Evolutionary conservation across 2,113 vertebrate species (phyloP).

Genomic region (Leptobrachium ailaonicum): DNA sequence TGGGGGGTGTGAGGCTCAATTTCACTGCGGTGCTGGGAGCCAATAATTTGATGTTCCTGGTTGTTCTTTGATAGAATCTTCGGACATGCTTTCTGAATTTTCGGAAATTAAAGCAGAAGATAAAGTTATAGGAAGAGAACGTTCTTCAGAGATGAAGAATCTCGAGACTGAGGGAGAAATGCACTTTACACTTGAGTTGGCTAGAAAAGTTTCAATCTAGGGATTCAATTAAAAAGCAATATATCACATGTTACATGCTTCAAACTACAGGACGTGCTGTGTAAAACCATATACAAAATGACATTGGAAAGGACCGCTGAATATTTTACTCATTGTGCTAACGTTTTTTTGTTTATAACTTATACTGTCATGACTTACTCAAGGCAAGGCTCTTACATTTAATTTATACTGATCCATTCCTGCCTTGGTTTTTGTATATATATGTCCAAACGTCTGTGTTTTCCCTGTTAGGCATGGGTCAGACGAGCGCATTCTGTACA

Average conservation of each 20-base stretch:
- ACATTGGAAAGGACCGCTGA: no score
- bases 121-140: conserved; percentile 9
- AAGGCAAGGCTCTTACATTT: no score
- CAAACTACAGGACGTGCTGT: background rate
- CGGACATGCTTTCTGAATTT: conserved; percentile 19
- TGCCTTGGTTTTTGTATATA: no score
- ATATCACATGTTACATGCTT: conserved; percentile 13
- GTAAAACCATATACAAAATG: no score
- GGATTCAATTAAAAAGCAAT: conserved; percentile 33
- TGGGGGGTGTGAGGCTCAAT: background rate
- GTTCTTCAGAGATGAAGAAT: conserved; percentile 29
- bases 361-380: no score
- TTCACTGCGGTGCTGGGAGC: background rate
- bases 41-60: background rate
- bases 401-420: no score
- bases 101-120: conserved; percentile 37
- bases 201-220: conserved; percentile 10
- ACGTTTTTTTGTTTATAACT: no score
- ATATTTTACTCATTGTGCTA: no score
- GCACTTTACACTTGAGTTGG: conserved; percentile 38
- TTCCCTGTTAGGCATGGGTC: no score
- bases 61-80: conserved; percentile 17
- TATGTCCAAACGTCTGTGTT: no score
- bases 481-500: no score
- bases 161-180: conserved; percentile 3